Percentiles rank a stretch among this genome's conserved stretches.
Evolutionary conservation across 2,888 invertebrate genomes (phyloP).

Genomic region (Lydus trimaculatus): DNA sequence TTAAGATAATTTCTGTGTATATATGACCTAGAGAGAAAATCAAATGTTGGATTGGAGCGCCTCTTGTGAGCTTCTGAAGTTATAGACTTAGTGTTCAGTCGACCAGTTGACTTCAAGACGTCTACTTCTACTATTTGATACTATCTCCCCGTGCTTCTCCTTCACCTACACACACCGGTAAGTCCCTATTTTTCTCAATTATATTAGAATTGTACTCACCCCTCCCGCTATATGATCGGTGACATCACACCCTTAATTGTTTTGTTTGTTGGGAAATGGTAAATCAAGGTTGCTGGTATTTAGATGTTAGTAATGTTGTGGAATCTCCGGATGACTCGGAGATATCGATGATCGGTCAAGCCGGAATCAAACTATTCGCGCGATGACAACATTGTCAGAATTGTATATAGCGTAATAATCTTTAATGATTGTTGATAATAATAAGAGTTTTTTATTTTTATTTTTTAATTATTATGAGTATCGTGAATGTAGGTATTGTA

Average conservation of each 20-base stretch:
- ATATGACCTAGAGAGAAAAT: slow-evolving; percentile 57
- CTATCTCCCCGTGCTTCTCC: slow-evolving; percentile 46
- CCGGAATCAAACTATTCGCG: slow-evolving; percentile 4
- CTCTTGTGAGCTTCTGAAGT: slow-evolving; percentile 51
- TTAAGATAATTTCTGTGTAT: slow-evolving; percentile 49
- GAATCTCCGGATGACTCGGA: slow-evolving; percentile 32
- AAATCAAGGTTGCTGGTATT: background rate
- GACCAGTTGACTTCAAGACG: slow-evolving; percentile 54
- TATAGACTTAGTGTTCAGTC: slow-evolving; percentile 51
- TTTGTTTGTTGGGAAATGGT: slow-evolving; percentile 9
- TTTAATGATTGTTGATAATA: background rate
- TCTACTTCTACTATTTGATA: slow-evolving; percentile 50
- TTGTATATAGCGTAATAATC: background rate
- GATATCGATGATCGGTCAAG: slow-evolving; percentile 42
- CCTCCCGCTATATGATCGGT: slow-evolving; percentile 39
- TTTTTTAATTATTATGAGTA: background rate
- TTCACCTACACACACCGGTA: slow-evolving; percentile 31
- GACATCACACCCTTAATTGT: slow-evolving; percentile 32
- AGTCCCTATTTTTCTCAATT: slow-evolving; percentile 32
- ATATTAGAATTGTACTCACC: slow-evolving; percentile 37
- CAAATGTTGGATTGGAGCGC: slow-evolving; percentile 50
- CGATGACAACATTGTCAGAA: background rate
- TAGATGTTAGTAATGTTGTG: background rate
- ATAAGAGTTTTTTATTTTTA: background rate
- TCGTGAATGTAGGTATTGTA: background rate